Evolutionary conservation across 2,797 vertebrate species (phyloP), one percentile per base, ranked within the genome.

Genomic region (Typhlichthys eigenmanni): DNA sequence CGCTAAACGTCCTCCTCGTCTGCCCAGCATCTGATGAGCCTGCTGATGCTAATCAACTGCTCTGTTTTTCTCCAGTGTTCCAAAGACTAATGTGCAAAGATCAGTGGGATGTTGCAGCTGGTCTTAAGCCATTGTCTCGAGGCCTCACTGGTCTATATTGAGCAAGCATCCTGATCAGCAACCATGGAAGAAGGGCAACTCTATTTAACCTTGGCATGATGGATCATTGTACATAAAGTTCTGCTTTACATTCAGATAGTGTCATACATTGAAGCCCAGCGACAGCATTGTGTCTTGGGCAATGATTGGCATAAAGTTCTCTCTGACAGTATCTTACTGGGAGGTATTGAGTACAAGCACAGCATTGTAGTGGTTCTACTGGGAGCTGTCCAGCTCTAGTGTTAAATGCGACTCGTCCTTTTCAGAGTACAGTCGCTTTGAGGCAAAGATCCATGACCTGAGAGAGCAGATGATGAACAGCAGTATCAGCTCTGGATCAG

Each of bases 391-490:
- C 34, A 38, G 34, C 34, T 16, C 7, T 51, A 51, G 8, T 16
- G 50, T 51, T 51, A 16, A 6, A 16, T 58, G 7, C 43, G 2
- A 7, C 10, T 50, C 5, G 67, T 57, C 51, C 66, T 19, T 61
- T 69, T 50, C 88, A 98, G 97, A 99, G 70, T 99, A 98, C 88
- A 95, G 96, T 72, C 95, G 96, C 16, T 98, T 98, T 63, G 96
- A 99, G 89, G 97, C 97, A 0, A 99, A 98, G 92, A 99, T 98
- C 83, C 96, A 98, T 81, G 96, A 99, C 85, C 88, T 99, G 72
- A 88, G 97, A 58, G 97, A 99, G 80, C 96, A 98, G 88, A 98
- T 99, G 97, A 99, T 99, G 97, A 99, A 96, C 89, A 98, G 97
- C 90, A 99, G 97, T 86, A 92, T 98, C 89, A 99, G 96, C 43